Base-by-base conservation (phyloP, 2,797 vertebrate species). In the Sciaenops ocellatus region DNA sequence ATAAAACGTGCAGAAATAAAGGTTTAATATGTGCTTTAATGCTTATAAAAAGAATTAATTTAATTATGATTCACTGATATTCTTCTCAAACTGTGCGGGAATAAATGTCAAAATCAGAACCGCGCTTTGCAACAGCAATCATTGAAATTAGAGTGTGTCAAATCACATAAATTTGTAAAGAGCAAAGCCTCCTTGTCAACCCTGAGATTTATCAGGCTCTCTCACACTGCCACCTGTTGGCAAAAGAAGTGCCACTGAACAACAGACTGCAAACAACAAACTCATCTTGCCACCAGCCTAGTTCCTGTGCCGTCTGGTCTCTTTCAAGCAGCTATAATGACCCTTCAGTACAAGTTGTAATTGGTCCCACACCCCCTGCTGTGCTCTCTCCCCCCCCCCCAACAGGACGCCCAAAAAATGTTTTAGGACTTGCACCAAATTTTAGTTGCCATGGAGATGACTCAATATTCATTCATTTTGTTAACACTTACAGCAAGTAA, bases 221-320 rank as follows among this genome's bases (percentile, higher is more conserved):
- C 52, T 77, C 66, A 85, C 73, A 80, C 85, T 83, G 89, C 89
- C 90, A 87, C 85, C 90, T 90, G 84, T 86, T 87, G 91, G 84
- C 56, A 5, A 42, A 24, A 68, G 16, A 67, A 54, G 22, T 48
- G 28, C 20, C 26, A 57, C 6, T 57, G 24, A 77, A 38, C 48
- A 75, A 55, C 38, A 74, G 22, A 17, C 30, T 12, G 20, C 15
- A 67, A 60, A 60, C 26, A 13, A 6, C 52, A 57, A 60, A 48
- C 42, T 59, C 78, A 74, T 69, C 71, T 77, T 28, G 10, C 56
- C 75, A 42, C 17, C 76, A 41, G 51, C 61, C 63, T 66, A 26
- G 69, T 62, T 69, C 67, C 73, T 74, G 61, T 4, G 3, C 84
- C 24, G 66, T 76, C 85, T 85, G 78, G 30, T 76, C 64, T 60